Evolutionary conservation across 2,113 vertebrate genomes (phyloP).

Genomic region (Apodemus sylvaticus): DNA sequence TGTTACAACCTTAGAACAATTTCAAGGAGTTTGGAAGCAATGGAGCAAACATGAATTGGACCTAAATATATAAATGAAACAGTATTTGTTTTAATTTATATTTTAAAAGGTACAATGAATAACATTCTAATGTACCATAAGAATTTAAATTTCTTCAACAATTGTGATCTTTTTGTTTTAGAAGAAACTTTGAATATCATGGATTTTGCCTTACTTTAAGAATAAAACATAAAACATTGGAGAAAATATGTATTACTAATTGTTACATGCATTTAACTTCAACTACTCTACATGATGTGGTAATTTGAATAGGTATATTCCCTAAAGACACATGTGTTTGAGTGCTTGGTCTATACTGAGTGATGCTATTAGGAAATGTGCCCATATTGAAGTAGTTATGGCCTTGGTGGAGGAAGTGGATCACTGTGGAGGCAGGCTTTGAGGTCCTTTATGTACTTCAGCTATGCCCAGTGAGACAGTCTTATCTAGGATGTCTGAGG

Average conservation of each 20-base stretch:
- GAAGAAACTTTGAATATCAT: neutral
- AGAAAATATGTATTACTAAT: neutral
- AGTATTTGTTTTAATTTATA: slow-evolving; percentile 5
- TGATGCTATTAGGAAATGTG: too few relatives aligned
- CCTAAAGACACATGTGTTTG: too few relatives aligned
- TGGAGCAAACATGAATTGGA: slow-evolving; percentile 56
- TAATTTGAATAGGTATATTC: too few relatives aligned
- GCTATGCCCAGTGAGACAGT: too few relatives aligned
- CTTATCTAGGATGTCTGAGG: too few relatives aligned
- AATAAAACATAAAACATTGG: neutral
- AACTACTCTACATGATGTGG: neutral
- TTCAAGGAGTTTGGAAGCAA: slow-evolving; percentile 40
- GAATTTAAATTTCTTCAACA: slow-evolving; percentile 17
- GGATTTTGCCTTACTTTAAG: neutral
- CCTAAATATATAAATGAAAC: slow-evolving; percentile 49
- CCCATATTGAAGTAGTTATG: too few relatives aligned
- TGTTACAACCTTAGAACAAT: slow-evolving; percentile 50
- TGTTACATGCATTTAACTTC: neutral
- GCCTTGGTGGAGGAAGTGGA: too few relatives aligned
- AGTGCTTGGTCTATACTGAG: too few relatives aligned
- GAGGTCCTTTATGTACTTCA: too few relatives aligned
- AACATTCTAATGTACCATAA: neutral
- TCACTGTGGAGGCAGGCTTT: too few relatives aligned
- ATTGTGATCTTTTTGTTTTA: neutral
- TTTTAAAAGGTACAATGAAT: slow-evolving; percentile 38